These are phyloP conservation scores for Heliconius charithonia DNA, from an alignment of 2,888 invertebrate genomes.

Conservation along the genomic window DNA sequence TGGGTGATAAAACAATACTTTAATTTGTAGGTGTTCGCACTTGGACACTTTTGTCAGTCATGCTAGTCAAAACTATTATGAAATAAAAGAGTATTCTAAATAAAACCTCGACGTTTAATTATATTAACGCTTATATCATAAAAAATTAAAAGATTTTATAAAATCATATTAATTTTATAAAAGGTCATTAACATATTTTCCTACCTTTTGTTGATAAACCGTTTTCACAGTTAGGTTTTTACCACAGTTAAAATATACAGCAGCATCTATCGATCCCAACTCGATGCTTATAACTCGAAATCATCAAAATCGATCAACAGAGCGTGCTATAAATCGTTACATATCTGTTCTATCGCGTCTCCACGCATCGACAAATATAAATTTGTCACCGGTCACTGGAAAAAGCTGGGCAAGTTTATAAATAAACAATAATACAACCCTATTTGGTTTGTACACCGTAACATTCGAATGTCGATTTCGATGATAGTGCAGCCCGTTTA, in stretches of 20 bases:
- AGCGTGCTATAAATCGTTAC: conserved; percentile 76
- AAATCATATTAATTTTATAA: no score
- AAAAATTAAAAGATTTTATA: no score
- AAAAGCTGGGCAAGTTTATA: conserved; percentile 76
- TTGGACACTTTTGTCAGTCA: no score
- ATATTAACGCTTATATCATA: no score
- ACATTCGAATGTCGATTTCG: conserved; percentile 71
- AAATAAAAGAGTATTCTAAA: no score
- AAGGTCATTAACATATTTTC: not conserved
- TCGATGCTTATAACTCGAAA: conserved; percentile 63
- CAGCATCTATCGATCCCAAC: conserved; percentile 3
- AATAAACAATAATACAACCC: conserved; percentile 79
- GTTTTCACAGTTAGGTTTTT: not conserved
- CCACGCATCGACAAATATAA: conserved; percentile 80
- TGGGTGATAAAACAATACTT: no score
- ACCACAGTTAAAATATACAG: not conserved
- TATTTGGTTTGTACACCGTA: conserved; percentile 71
- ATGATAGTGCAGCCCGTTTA: conserved; percentile 67
- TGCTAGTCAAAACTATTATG: no score
- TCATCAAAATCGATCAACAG: conserved; percentile 78
- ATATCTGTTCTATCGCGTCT: conserved; percentile 79
- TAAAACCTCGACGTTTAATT: no score
- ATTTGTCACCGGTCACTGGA: conserved; percentile 79
- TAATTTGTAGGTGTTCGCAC: no score
- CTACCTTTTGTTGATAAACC: not conserved